Percentiles rank a stretch among this genome's conserved stretches.
These are phyloP conservation scores for Syngnathus typhle DNA, from an alignment of 2,113 vertebrate species.

Conservation along the genomic window DNA sequence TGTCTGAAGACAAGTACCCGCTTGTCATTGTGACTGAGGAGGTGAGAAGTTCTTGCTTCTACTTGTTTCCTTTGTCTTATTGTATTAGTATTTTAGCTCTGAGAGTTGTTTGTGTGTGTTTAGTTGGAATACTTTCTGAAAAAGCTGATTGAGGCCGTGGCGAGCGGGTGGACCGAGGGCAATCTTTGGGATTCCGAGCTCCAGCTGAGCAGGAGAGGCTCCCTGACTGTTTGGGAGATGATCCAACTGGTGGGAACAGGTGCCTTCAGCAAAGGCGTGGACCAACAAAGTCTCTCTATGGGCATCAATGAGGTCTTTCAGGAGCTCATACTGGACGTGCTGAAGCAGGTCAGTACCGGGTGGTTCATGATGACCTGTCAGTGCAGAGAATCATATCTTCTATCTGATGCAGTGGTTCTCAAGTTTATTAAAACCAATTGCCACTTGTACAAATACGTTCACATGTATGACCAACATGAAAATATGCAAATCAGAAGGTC, in stretches of 20 bases:
- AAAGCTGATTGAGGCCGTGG: constrained; percentile 85
- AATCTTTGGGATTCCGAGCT: constrained; percentile 82
- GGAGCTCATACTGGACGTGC: constrained; percentile 87
- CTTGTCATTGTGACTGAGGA: constrained; percentile 87
- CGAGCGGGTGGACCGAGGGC: constrained; percentile 83
- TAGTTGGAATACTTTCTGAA: constrained; percentile 90
- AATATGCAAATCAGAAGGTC: no score
- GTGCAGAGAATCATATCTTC: not conserved
- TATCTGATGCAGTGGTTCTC: not conserved
- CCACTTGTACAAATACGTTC: no score
- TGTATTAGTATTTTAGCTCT: not conserved
- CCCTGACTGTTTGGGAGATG: constrained; percentile 83
- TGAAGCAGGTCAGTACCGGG: constrained; percentile 82
- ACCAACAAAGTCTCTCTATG: constrained; percentile 84
- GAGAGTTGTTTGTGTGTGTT: not conserved
- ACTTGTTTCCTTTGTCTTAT: not conserved
- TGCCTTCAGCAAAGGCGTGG: constrained; percentile 83
- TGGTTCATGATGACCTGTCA: no score
- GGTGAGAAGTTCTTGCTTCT: constrained; percentile 67
- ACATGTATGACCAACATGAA: no score
- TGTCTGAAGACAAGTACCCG: constrained; percentile 93
- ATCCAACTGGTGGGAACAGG: constrained; percentile 83
- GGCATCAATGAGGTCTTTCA: constrained; percentile 87
- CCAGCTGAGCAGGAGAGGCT: constrained; percentile 62
- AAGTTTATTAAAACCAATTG: no score